phyloP scores from a whole-genome alignment of 2,888 invertebrate genomes.

The Plemyria rubiginata region DNA sequence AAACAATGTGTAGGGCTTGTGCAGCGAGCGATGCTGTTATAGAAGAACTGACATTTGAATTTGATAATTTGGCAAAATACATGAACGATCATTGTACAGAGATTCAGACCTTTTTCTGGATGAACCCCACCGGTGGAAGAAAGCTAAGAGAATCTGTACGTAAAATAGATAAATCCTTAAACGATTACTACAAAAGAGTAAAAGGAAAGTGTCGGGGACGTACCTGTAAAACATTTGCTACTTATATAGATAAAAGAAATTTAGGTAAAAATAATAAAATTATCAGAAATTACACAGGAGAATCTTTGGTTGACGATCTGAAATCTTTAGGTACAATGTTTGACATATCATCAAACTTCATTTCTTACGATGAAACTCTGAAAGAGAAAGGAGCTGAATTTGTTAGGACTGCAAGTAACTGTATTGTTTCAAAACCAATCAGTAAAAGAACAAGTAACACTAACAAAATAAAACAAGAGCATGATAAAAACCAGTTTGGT shows the following conservation, averaged over 20 bases:
- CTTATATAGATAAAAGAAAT: slow-evolving; percentile 60
- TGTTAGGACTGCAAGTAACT: slow-evolving; percentile 43
- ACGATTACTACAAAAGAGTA: slow-evolving; percentile 68
- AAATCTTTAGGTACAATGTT: slow-evolving; percentile 19
- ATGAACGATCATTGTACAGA: slow-evolving; percentile 73
- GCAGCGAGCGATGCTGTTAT: slow-evolving; percentile 70
- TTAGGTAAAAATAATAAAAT: slow-evolving; percentile 34
- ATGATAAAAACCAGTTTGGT: slow-evolving; percentile 35
- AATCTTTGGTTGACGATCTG: slow-evolving; percentile 22
- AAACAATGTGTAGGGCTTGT: slow-evolving; percentile 67
- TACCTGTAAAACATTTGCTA: slow-evolving; percentile 60
- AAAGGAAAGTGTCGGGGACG: slow-evolving; percentile 68
- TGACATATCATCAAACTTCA: slow-evolving; percentile 7
- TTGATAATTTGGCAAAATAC: slow-evolving; percentile 65
- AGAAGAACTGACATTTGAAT: slow-evolving; percentile 67
- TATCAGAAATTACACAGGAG: slow-evolving; percentile 32
- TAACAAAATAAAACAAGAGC: slow-evolving; percentile 26
- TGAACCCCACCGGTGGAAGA: slow-evolving; percentile 69
- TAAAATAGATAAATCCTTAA: slow-evolving; percentile 60
- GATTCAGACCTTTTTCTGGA: slow-evolving; percentile 71
- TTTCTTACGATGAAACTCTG: slow-evolving; percentile 44
- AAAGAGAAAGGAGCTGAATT: slow-evolving; percentile 45
- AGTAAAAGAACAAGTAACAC: slow-evolving; percentile 37
- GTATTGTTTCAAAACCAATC: slow-evolving; percentile 38
- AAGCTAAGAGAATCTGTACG: slow-evolving; percentile 64